A percentile compares a stretch with the other conserved stretches of the same genome.
These are phyloP conservation scores for Melangyna quadrimaculata DNA, from an alignment of 2,888 invertebrate genomes.

Conservation along the genomic window DNA sequence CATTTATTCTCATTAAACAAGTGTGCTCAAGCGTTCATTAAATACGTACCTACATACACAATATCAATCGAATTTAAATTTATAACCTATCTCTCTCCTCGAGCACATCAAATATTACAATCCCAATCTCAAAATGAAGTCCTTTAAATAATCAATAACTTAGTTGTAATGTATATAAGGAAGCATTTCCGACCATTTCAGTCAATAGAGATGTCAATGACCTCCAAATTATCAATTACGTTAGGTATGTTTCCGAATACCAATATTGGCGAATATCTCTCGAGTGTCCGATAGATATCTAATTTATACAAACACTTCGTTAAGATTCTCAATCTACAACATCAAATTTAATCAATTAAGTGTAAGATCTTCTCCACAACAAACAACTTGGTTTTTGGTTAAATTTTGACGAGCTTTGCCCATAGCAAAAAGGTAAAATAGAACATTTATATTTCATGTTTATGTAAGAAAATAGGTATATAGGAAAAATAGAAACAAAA, in stretches of 20 bases:
- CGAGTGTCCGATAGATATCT: not conserved
- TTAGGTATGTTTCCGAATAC: slow-evolving; percentile 41
- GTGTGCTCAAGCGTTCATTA: not conserved
- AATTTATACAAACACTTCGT: slow-evolving; percentile 34
- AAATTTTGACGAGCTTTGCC: slow-evolving; percentile 1
- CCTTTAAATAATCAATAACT: slow-evolving; percentile 6
- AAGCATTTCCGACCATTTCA: not conserved
- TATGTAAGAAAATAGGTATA: not conserved
- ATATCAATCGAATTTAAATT: slow-evolving; percentile 52
- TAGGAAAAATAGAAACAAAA: not conserved
- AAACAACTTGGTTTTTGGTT: slow-evolving; percentile 32
- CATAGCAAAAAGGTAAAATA: not conserved
- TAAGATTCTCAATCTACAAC: slow-evolving; percentile 28
- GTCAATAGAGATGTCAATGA: slow-evolving; percentile 1
- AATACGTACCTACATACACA: no score
- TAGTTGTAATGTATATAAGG: not conserved
- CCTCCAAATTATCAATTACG: slow-evolving; percentile 43
- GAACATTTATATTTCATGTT: no score
- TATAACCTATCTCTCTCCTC: slow-evolving; percentile 45
- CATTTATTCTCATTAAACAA: not conserved
- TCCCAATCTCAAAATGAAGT: slow-evolving; percentile 3
- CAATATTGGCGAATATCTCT: slow-evolving; percentile 25
- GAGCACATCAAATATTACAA: slow-evolving; percentile 11
- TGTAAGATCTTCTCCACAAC: slow-evolving; percentile 17
- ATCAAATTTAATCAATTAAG: slow-evolving; percentile 65